Percentiles rank a stretch among this genome's conserved stretches.
phyloP scores from a whole-genome alignment of 2,113 vertebrate species.

The Ciconia boyciana region DNA sequence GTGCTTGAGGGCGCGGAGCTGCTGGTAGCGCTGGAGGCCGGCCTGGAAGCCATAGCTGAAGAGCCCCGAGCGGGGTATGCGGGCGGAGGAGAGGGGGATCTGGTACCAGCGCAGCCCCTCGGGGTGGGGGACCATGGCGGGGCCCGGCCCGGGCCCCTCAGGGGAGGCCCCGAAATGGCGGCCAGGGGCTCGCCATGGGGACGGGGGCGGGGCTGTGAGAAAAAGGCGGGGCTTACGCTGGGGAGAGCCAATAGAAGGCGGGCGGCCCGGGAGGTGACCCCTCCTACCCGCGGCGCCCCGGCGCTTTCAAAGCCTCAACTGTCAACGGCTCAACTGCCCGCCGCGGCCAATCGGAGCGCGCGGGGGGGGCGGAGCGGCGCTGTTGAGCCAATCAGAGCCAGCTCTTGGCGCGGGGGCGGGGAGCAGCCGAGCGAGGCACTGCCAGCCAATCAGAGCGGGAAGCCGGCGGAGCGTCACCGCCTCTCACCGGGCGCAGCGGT shows the following conservation, averaged over 20 bases:
- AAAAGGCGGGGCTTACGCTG: background rate
- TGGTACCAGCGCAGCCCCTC: background rate
- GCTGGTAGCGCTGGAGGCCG: background rate
- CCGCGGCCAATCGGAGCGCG: background rate
- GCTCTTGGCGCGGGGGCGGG: accelerated
- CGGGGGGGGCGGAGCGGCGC: background rate
- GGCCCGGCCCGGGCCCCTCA: accelerated
- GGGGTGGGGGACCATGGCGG: background rate
- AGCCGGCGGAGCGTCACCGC: accelerated
- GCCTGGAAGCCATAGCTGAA: background rate
- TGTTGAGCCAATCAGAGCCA: background rate
- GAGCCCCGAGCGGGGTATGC: background rate
- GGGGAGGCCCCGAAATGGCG: background rate
- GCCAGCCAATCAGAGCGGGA: background rate
- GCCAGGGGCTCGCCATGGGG: accelerated
- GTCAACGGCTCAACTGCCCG: background rate
- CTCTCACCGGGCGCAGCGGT: background rate
- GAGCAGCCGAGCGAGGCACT: background rate
- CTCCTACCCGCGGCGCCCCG: background rate
- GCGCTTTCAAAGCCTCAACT: background rate
- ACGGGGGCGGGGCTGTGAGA: background rate
- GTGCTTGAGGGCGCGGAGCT: background rate
- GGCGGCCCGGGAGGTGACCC: accelerated
- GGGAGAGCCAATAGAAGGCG: background rate
- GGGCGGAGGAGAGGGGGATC: background rate